phyloP scores from a whole-genome alignment of 2,797 vertebrate genomes.

The Tenualosa thibaudeaui region DNA sequence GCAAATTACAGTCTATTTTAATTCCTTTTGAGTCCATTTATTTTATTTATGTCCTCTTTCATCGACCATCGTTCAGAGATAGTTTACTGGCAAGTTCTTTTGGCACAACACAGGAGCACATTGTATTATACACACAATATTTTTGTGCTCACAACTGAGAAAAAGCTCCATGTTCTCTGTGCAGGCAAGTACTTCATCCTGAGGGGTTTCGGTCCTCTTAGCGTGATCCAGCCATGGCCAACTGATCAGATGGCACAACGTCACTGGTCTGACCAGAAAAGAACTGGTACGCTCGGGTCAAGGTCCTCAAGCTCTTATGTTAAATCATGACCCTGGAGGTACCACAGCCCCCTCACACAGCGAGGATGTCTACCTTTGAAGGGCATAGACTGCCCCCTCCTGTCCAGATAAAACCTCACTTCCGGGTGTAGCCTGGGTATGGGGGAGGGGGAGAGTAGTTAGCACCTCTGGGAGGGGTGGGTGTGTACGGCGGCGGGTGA shows the following conservation, averaged over 20 bases:
- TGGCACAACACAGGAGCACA: not conserved
- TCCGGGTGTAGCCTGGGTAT: constrained; percentile 82
- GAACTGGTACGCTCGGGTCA: not conserved
- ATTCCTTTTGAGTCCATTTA: not conserved
- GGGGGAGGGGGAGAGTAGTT: constrained; percentile 84
- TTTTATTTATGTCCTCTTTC: not conserved
- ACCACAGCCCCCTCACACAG: not conserved
- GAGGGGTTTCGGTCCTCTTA: not conserved
- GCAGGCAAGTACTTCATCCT: not conserved
- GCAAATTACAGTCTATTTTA: not conserved
- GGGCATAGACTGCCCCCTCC: not conserved
- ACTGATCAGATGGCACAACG: not conserved
- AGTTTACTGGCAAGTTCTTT: not conserved
- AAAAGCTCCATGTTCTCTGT: not conserved
- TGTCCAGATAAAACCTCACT: constrained; percentile 62
- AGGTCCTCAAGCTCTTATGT: not conserved
- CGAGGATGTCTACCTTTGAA: not conserved
- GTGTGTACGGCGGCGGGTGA: constrained; percentile 84
- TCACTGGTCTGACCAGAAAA: not conserved
- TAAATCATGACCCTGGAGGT: not conserved
- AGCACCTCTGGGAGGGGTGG: constrained; percentile 68
- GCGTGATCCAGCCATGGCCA: not conserved
- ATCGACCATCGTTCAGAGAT: not conserved
- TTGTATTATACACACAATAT: not conserved
- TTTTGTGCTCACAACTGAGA: not conserved